Base-by-base conservation (phyloP, 1,140 invertebrate species). In the Anastrepha obliqua region DNA sequence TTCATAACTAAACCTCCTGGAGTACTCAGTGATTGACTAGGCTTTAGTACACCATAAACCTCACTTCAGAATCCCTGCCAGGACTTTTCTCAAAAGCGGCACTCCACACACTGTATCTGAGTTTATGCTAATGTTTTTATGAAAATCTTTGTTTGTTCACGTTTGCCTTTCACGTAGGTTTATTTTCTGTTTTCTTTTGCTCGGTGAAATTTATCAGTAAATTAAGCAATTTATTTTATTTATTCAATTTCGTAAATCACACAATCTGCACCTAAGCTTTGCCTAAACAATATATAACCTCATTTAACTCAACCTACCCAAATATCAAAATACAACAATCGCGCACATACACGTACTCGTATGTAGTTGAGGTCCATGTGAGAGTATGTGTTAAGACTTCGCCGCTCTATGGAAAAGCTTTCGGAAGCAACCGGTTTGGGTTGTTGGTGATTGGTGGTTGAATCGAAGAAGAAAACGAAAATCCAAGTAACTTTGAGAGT, bases 201-300 rank as follows among this genome's bases (percentile, higher is more conserved):
- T 55, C 47, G 55, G n/a, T 81, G 17, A 44, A 92, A 92, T 92
- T 92, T 92, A 92, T 92, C 91, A 92, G 91, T 92, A 92, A 92
- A 92, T 92, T 92, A 92, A 92, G 91, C 91, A 92, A 92, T 92
- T 92, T 92, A 91, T 92, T 92, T 92, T 92, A 92, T 92, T 92
- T 92, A 92, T 92, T 92, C 91, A 91, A 91, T 92, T 92, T 91
- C 90, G 91, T 92, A 92, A 92, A 92, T 92, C 91, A 92, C 91
- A 91, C 91, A 91, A 86, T 86, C 59, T 86, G 42, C 59, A 62
- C n/a, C 55, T 62, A 81, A 62, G 85, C 85, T 86, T 86, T 62
- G 55, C 58, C 15, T 17, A 17, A n/a, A 81, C 74, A 29, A 29
- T 17, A 29, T 29, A n/a, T n/a, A 29, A 7, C n/a, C 64, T 11